These are phyloP conservation scores for Propsilocerus akamusi DNA, from an alignment of 1,140 invertebrate species.

Conservation along the genomic window DNA sequence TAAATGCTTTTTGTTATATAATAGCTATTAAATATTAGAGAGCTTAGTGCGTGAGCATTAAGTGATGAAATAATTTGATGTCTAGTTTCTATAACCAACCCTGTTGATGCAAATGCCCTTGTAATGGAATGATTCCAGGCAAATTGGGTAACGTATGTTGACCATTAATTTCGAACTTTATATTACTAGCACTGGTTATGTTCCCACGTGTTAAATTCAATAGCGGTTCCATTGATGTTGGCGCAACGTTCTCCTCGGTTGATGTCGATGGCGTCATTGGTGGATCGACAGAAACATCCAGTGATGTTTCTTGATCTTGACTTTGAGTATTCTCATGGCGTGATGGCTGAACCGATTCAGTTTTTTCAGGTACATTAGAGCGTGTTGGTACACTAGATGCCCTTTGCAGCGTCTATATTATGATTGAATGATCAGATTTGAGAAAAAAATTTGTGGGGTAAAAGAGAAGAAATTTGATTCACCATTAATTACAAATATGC, in stretches of 20 bases:
- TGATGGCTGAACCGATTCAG: slow-evolving; percentile 14
- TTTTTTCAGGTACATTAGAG: slow-evolving; percentile 13
- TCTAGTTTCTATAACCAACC: background rate
- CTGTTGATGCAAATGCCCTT: background rate
- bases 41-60: too few relatives aligned
- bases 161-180: background rate
- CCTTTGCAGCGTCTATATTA: slow-evolving; percentile 16
- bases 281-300: background rate
- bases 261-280: slow-evolving; percentile 23
- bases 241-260: slow-evolving; percentile 25
- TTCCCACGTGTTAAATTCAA: background rate
- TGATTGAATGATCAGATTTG: background rate
- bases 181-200: background rate
- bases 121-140: background rate
- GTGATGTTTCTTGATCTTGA: slow-evolving; percentile 21
- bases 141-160: background rate
- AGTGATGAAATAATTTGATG: too few relatives aligned
- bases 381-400: slow-evolving; percentile 23
- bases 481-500: slow-evolving; percentile 14
- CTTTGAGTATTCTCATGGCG: slow-evolving; percentile 30
- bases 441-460: background rate
- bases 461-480: background rate
- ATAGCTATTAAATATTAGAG: too few relatives aligned
- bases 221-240: slow-evolving; percentile 6
- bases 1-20: too few relatives aligned